Base-by-base conservation (phyloP, 2,113 vertebrate genomes). In the Melanostigma gelatinosum region DNA sequence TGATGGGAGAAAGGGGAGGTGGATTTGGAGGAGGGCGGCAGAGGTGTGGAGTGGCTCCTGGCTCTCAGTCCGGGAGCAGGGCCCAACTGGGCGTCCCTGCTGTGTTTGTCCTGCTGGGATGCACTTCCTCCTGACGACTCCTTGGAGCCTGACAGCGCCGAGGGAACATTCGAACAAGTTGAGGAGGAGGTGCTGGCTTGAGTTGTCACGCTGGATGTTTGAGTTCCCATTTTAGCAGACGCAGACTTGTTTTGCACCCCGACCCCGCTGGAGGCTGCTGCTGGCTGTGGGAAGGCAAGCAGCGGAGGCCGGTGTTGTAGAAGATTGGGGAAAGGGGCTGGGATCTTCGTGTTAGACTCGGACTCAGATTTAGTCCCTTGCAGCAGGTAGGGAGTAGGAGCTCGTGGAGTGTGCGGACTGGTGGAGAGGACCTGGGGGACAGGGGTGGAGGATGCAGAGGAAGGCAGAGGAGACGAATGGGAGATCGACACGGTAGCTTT, bases 251-350 rank as follows among this genome's bases (percentile, higher is more conserved):
- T 93, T 69, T 94, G 94, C 48, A 93, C 93, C 6, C 89, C 92
- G 0, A 95, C 92, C 15, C 94, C 94, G 5, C 94, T 95, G 76
- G 95, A 96, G 66, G 95, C 94, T 8, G 95, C 94, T 1, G 94
- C 94, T 0, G 95, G 95, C 88, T 96, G 96, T 54, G 96, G 97
- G 79, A 97, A 97, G 74, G 96, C 97, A 32, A 98, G 94, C 50
- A 98, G 93, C 0, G 97, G 96, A 36, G 97, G 96, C 0, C 96
- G 95, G 74, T 98, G 97, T 87, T 97, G 97, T 1, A 98, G 93
- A 4, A 98, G 95, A 87, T 98, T 98, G 38, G 97, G 97, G 84
- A 98, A 98, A 15, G 97, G 97, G 0, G 97, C 96, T 0, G 97
- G 97, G 83, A 98, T 97, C 86, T 97, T 97, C 1, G 93, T 96